These are phyloP conservation scores for Drosophila prolongata DNA, from an alignment of 2,888 invertebrate species.

Conservation along the genomic window DNA sequence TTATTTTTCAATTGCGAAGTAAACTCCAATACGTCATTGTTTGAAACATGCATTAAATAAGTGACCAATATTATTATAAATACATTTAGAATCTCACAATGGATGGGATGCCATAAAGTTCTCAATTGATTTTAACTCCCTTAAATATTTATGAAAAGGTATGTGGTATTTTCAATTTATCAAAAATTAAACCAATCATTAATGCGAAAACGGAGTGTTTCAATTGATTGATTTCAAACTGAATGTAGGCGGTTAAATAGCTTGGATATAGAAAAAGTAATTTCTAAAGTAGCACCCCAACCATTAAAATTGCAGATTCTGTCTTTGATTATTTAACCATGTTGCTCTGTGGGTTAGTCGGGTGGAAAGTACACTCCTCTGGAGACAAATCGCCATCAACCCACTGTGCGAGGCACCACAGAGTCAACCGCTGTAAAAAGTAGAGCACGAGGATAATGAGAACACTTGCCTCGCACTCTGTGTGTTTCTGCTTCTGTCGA, in stretches of 20 bases:
- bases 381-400: constrained; percentile 17
- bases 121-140: too few relatives aligned
- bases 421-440: constrained; percentile 63
- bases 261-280: background rate
- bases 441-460: constrained; percentile 76
- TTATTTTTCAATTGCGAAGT: too few relatives aligned
- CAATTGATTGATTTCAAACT: background rate
- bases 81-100: too few relatives aligned
- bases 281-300: constrained; percentile 1
- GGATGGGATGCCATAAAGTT: too few relatives aligned
- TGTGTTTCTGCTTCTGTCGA: constrained; percentile 33
- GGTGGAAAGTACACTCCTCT: constrained; percentile 21
- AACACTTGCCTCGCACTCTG: constrained; percentile 62
- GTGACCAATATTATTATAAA: too few relatives aligned
- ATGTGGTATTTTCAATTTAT: too few relatives aligned
- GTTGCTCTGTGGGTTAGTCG: background rate
- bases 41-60: too few relatives aligned
- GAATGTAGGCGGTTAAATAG: background rate
- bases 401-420: constrained; percentile 40
- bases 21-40: too few relatives aligned
- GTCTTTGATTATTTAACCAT: constrained; percentile 16
- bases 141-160: too few relatives aligned
- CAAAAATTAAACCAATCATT: too few relatives aligned
- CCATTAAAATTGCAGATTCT: constrained; percentile 12
- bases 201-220: background rate